Conservation (phyloP, 2,888 invertebrate genomes). For the Tetragonisca angustula region DNA sequence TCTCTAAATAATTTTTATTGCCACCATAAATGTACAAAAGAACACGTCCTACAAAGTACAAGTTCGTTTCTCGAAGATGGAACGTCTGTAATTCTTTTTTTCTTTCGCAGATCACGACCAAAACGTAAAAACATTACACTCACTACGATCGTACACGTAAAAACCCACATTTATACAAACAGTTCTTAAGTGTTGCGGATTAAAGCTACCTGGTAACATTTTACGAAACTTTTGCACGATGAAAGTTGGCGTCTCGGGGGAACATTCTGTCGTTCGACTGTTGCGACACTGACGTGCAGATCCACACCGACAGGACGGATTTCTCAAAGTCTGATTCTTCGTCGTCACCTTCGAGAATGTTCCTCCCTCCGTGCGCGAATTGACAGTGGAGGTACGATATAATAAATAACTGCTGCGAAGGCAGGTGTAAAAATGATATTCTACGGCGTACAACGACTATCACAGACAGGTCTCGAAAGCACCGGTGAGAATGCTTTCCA, state of each 20-base stretch:
- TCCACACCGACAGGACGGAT: constrained; percentile 54
- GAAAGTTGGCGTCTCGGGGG: background rate
- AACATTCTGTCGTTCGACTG: too few species aligned
- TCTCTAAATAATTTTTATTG: constrained; percentile 61
- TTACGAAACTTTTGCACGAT: background rate
- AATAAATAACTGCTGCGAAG: background rate
- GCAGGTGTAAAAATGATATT: constrained; percentile 11
- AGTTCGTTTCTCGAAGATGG: constrained; percentile 28
- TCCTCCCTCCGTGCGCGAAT: background rate
- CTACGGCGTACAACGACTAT: constrained; percentile 63
- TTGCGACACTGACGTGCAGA: background rate
- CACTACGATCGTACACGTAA: background rate
- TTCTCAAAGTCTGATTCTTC: constrained; percentile 13
- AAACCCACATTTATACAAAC: constrained; percentile 5
- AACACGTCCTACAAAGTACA: constrained; percentile 42
- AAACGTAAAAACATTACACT: background rate
- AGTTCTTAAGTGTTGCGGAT: background rate
- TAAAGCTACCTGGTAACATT: background rate
- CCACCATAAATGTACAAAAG: constrained; percentile 54
- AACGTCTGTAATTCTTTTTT: constrained; percentile 24
- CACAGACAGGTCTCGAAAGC: constrained; percentile 68
- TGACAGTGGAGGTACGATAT: background rate
- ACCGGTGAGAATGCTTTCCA: background rate
- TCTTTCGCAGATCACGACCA: background rate
- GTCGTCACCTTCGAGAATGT: too few species aligned